Evolutionary conservation across 2,888 invertebrate species (phyloP).

Genomic region (Trisateles emortualis): DNA sequence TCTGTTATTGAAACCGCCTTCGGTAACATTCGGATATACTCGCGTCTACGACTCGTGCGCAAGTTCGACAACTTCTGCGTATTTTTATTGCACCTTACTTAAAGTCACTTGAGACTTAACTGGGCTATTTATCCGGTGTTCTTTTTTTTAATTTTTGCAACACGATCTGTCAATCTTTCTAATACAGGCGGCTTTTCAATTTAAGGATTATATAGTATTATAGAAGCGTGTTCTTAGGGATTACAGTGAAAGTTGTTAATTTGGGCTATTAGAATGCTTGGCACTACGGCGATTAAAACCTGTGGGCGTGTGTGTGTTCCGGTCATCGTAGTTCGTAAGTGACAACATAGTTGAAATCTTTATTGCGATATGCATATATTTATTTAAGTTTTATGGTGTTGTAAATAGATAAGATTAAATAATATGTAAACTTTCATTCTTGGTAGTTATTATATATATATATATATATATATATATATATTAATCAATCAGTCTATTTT

Average conservation of each 20-base stretch:
- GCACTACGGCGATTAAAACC: slow-evolving; percentile 16
- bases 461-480: too few relatives aligned
- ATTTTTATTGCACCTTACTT: slow-evolving; percentile 56
- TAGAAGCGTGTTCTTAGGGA: slow-evolving; percentile 53
- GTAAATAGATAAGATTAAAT: background rate
- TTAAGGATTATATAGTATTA: slow-evolving; percentile 57
- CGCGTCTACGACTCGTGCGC: slow-evolving; percentile 30
- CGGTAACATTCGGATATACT: slow-evolving; percentile 40
- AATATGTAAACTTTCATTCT: too few relatives aligned
- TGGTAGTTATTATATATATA: too few relatives aligned
- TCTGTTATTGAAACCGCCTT: slow-evolving; percentile 48
- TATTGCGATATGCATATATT: slow-evolving; percentile 3
- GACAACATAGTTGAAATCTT: slow-evolving; percentile 5
- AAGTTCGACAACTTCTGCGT: slow-evolving; percentile 51
- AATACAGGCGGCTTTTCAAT: slow-evolving; percentile 39
- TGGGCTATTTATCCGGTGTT: slow-evolving; percentile 61
- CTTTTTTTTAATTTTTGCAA: slow-evolving; percentile 71
- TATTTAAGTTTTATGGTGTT: background rate
- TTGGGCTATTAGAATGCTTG: slow-evolving; percentile 34
- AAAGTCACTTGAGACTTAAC: slow-evolving; percentile 69
- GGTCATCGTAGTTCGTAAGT: slow-evolving; percentile 10
- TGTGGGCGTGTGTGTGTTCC: slow-evolving; percentile 18
- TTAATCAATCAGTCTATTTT: too few relatives aligned
- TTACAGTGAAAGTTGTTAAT: slow-evolving; percentile 63
- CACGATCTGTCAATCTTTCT: slow-evolving; percentile 66